Evolutionary conservation across 2,797 vertebrate genomes (phyloP).

Genomic region (Apogon talboti): DNA sequence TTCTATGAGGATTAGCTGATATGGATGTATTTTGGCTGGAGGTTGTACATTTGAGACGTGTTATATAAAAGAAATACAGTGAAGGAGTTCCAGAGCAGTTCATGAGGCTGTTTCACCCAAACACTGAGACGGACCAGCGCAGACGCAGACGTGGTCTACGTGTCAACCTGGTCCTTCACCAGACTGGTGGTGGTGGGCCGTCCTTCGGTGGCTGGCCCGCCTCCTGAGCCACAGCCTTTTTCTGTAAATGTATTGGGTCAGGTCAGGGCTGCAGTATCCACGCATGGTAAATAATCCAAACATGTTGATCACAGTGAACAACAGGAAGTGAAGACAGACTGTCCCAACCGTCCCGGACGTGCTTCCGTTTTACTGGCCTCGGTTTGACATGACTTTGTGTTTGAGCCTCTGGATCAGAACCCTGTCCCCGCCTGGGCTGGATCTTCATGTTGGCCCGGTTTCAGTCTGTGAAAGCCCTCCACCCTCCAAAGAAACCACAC

Average conservation of each 20-base stretch:
- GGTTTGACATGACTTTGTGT: not conserved
- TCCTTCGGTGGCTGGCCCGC: no score
- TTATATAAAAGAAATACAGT: no score
- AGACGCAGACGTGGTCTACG: no score
- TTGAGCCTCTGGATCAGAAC: conserved; percentile 4
- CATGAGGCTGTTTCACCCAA: not conserved
- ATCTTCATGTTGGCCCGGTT: conserved; percentile 12
- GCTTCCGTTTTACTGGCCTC: not conserved
- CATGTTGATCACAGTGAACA: conserved; percentile 16
- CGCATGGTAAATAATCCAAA: conserved; percentile 21
- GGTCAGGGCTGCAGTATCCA: not conserved
- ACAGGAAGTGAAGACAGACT: conserved; percentile 11
- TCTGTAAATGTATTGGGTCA: not conserved
- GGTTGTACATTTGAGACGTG: no score
- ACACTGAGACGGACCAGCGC: no score
- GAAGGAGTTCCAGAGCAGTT: no score
- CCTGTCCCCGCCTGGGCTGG: not conserved
- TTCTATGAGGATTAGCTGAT: no score
- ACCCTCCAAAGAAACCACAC: conserved; percentile 18
- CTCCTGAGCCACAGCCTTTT: no score
- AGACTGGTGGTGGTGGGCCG: no score
- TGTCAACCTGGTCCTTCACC: not conserved
- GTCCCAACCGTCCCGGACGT: not conserved
- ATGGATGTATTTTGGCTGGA: no score
- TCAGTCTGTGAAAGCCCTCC: conserved; percentile 19